These are phyloP conservation scores for Agelastica alni DNA, from an alignment of 2,888 invertebrate species.

Conservation along the genomic window DNA sequence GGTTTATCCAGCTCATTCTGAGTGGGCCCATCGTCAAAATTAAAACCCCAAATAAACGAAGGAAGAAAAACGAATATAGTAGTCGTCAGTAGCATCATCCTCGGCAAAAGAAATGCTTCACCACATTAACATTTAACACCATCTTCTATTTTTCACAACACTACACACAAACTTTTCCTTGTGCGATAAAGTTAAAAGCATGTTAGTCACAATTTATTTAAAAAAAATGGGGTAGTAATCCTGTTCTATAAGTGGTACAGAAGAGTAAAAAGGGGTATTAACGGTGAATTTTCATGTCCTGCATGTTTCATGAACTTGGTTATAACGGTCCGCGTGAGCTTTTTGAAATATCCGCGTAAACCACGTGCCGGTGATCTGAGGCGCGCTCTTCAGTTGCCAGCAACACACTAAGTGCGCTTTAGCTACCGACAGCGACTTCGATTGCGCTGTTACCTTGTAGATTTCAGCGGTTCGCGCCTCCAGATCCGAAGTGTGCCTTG, in stretches of 20 bases:
- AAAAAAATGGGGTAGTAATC: neutral
- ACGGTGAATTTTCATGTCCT: constrained; percentile 6
- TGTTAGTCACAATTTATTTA: constrained; percentile 10
- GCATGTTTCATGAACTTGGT: constrained; percentile 7
- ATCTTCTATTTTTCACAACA: constrained; percentile 21
- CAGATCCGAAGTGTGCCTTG: constrained; percentile 19
- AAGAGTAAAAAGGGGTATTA: neutral
- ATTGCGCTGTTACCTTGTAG: constrained; percentile 45
- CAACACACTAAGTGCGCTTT: constrained; percentile 43
- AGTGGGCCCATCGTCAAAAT: constrained; percentile 63
- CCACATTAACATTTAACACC: constrained; percentile 31
- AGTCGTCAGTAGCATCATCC: constrained; percentile 57
- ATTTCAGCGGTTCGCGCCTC: constrained; percentile 40
- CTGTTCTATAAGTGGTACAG: neutral
- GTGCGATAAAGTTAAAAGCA: constrained; percentile 2
- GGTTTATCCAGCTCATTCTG: constrained; percentile 67
- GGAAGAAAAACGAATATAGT: constrained; percentile 55
- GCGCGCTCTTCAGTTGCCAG: constrained; percentile 31
- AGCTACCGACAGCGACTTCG: constrained; percentile 36
- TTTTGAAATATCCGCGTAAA: constrained; percentile 4
- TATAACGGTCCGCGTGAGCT: constrained; percentile 2
- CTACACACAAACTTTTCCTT: constrained; percentile 13
- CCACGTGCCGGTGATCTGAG: constrained; percentile 4
- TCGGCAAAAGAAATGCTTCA: constrained; percentile 45
- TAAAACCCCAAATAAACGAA: constrained; percentile 57